Evolutionary conservation across 2,888 invertebrate genomes (phyloP).

Genomic region (Noctua janthe): DNA sequence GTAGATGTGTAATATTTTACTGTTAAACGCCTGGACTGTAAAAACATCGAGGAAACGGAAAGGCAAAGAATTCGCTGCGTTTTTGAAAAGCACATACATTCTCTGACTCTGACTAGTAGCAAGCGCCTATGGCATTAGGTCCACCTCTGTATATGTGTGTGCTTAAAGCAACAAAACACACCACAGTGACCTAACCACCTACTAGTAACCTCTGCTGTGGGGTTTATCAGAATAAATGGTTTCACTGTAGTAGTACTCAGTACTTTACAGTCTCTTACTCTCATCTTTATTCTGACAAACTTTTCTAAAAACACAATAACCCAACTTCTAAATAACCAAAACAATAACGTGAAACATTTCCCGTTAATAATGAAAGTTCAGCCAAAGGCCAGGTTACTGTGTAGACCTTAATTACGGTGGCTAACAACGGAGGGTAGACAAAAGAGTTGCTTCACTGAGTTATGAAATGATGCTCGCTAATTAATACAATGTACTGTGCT

Average conservation of each 20-base stretch:
- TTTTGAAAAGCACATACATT: neutral
- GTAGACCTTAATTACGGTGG: slow-evolving; percentile 44
- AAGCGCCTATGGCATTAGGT: neutral
- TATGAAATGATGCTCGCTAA: slow-evolving; percentile 50
- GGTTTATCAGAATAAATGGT: too few relatives aligned
- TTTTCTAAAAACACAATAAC: slow-evolving; percentile 14
- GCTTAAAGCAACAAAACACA: neutral
- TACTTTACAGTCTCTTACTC: neutral
- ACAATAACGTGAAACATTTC: slow-evolving; percentile 49
- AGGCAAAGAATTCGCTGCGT: neutral
- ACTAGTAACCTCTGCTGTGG: neutral
- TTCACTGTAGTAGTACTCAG: neutral
- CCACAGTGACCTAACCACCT: neutral
- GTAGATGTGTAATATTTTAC: neutral
- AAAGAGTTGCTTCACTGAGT: slow-evolving; percentile 43
- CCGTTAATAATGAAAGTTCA: slow-evolving; percentile 54
- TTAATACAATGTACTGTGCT: slow-evolving; percentile 43
- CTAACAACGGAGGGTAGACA: slow-evolving; percentile 47
- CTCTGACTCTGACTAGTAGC: neutral
- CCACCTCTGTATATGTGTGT: neutral
- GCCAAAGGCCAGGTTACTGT: slow-evolving; percentile 36
- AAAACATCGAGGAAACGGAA: neutral
- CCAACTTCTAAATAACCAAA: slow-evolving; percentile 49
- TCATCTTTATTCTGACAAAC: slow-evolving; percentile 20
- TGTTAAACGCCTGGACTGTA: neutral